Evolutionary conservation across 2,113 vertebrate genomes (phyloP).

Genomic region (Clarias gariepinus): DNA sequence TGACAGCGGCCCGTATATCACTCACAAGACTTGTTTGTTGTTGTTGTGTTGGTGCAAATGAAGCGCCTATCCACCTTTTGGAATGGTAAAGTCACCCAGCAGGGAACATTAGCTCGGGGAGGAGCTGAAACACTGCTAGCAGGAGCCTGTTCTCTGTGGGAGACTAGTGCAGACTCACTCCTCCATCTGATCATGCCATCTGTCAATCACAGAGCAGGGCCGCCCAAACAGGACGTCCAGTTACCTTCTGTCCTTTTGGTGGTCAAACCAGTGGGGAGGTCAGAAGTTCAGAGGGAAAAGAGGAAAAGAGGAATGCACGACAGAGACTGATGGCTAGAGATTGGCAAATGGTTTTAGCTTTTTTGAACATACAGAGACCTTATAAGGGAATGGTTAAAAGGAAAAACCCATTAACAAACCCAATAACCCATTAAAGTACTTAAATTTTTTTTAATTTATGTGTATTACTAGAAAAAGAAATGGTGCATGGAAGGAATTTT

Average conservation of each 20-base stretch:
- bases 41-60: slow-evolving; percentile 55
- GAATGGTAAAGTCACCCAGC: slow-evolving; percentile 44
- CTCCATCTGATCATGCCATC: slow-evolving; percentile 63
- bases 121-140: slow-evolving; percentile 32
- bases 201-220: slow-evolving; percentile 59
- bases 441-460: background rate
- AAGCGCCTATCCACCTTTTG: slow-evolving; percentile 56
- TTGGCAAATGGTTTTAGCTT: background rate
- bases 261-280: slow-evolving; percentile 66
- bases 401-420: background rate
- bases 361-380: background rate
- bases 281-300: slow-evolving; percentile 42
- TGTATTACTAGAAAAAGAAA: background rate
- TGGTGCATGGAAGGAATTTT: background rate
- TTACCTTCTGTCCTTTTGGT: slow-evolving; percentile 59
- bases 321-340: slow-evolving; percentile 10
- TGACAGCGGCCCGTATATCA: slow-evolving; percentile 47
- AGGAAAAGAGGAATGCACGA: slow-evolving; percentile 23
- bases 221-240: slow-evolving; percentile 62
- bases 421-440: background rate
- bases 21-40: slow-evolving; percentile 53
- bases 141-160: slow-evolving; percentile 13
- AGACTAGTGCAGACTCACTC: slow-evolving; percentile 42
- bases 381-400: background rate
- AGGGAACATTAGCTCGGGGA: slow-evolving; percentile 38